Evolutionary conservation across 2,113 vertebrate genomes (phyloP).

Genomic region (Leptosomus discolor): DNA sequence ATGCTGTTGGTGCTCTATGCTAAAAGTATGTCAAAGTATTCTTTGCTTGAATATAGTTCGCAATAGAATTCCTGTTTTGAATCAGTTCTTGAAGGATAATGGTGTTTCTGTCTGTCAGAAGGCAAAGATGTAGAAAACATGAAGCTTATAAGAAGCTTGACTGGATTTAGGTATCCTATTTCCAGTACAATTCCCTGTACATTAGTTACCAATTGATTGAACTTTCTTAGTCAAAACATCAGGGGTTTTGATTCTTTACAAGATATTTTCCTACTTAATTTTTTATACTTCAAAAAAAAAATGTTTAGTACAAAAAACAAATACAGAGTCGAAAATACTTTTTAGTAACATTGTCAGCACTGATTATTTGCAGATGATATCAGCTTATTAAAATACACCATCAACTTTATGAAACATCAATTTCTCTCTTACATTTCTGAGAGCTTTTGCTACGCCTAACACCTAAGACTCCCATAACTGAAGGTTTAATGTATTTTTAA

Average conservation of each 20-base stretch:
- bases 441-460: not conserved
- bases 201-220: not conserved
- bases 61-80: not conserved
- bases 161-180: not conserved
- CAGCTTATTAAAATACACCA: slow-evolving; percentile 30
- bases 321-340: not conserved
- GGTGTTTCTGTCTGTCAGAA: not conserved
- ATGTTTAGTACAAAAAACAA: not conserved
- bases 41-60: not conserved
- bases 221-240: not conserved
- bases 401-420: slow-evolving; percentile 2
- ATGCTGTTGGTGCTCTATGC: not conserved
- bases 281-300: not conserved
- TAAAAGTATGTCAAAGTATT: not conserved
- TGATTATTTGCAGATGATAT: not conserved
- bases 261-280: not conserved
- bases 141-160: not conserved
- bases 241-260: not conserved
- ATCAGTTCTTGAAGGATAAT: not conserved
- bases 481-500: slow-evolving; percentile 62
- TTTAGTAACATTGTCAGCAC: not conserved
- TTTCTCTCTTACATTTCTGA: not conserved
- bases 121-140: not conserved
- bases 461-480: slow-evolving; percentile 16
- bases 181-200: not conserved